Percentiles rank a stretch among this genome's conserved stretches.
phyloP scores from a whole-genome alignment of 2,113 vertebrate genomes.

The Calonectris borealis region DNA sequence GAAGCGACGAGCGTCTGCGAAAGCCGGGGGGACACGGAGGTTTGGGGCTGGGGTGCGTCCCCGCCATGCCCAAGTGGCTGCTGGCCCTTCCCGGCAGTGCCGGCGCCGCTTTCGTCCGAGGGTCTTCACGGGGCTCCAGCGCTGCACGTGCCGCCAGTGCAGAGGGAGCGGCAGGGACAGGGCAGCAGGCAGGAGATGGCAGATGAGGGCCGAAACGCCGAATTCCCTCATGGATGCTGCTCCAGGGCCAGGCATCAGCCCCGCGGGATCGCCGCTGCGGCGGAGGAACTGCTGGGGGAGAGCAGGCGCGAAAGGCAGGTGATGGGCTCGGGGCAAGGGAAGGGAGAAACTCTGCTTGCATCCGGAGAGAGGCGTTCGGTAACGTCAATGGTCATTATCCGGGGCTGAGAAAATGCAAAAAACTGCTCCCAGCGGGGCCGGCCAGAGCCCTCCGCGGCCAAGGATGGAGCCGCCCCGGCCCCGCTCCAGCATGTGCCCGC shows the following conservation, averaged over 20 bases:
- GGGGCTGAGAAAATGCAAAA: background rate
- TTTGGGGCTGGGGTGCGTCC: background rate
- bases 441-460: fast-evolving
- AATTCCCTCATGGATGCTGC: fast-evolving
- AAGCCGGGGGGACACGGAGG: fast-evolving
- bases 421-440: fast-evolving
- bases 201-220: fast-evolving
- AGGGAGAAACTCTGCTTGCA: background rate
- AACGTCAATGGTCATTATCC: fast-evolving
- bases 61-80: fast-evolving
- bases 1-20: fast-evolving
- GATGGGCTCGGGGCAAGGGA: background rate
- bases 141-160: fast-evolving
- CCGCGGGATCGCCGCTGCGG: fast-evolving
- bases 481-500: no score
- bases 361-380: background rate
- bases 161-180: background rate
- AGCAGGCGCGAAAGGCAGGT: fast-evolving
- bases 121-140: fast-evolving
- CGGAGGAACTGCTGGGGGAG: background rate
- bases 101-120: fast-evolving
- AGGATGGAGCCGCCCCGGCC: background rate
- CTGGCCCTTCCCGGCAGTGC: fast-evolving
- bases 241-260: background rate
- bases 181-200: fast-evolving